Evolutionary conservation across 92 coral and sea anemone species (phyloP), one percentile per base, ranked within the genome.

Genomic region (Umimayanthus kanabou): DNA sequence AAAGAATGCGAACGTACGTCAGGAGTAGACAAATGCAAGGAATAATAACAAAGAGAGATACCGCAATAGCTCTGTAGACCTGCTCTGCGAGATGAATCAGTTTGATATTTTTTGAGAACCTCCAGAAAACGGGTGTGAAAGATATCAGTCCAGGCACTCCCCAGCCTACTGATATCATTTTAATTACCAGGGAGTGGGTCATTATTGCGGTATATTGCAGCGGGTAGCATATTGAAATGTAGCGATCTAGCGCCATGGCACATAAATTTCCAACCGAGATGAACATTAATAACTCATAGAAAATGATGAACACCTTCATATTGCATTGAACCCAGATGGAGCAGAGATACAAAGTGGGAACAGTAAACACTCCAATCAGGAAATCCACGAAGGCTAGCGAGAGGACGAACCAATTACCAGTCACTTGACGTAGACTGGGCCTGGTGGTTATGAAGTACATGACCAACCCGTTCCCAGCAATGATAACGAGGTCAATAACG

Each of bases 291-390:
- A 78, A 78, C 61, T 78, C 82, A 58, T 78, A 78, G 66, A 78
- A 78, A 28, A 78, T 78, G 1, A 78, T 29, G 61, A 78, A 78
- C 15, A 78, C 8, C 40, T 78, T 50, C 64, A 78, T 47, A 28
- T 78, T 16, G 42, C 82, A 78, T 40, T 50, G 82, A 78, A 78
- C 23, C 82, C 82, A 78, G 22, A 78, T 0, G 57, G 82, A 43
- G 33, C 82, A 78, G 15, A 43, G 9, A 28, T 43, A 78, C 37
- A 78, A 43, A n/a, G 82, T 78, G 20, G 82, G 82, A 10, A 78
- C 7, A n/a, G 82, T 78, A n/a, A 78, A 78, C n/a, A n/a, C 82
- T 1, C 82, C 82, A 78, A 78, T 78, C 82, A 78, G 82, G 42
- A 78, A 78, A 16, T 78, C 82, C 39, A 78, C 82, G 58, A 78